Conservation (phyloP, 2,888 invertebrate genomes). For the Cantharis rustica region DNA sequence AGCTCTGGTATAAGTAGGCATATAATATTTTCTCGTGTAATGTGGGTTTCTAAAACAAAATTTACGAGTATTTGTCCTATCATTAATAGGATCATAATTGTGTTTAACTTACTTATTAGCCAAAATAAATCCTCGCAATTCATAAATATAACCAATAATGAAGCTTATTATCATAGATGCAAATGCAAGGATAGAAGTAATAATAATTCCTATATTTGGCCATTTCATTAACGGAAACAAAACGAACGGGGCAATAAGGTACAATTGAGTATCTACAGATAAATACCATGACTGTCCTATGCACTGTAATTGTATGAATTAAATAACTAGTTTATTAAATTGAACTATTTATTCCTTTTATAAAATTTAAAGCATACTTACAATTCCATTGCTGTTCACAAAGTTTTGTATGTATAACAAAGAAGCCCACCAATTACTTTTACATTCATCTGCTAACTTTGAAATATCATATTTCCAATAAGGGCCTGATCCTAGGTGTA, state of each 20-base stretch:
- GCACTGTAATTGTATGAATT: conserved; percentile 33
- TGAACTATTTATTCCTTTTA: too few species aligned
- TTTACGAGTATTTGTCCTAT: too few species aligned
- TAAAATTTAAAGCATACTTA: background rate
- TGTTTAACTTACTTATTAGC: background rate
- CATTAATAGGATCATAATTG: too few species aligned
- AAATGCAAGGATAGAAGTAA: background rate
- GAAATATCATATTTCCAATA: conserved; percentile 11
- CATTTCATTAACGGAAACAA: background rate
- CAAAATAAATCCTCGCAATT: background rate
- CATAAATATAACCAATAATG: background rate
- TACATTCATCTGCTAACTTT: conserved; percentile 27
- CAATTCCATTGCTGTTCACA: conserved; percentile 21
- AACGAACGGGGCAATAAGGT: background rate
- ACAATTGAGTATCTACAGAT: background rate
- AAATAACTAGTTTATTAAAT: background rate
- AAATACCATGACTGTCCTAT: background rate
- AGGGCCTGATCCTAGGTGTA: conserved; percentile 45
- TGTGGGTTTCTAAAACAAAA: background rate
- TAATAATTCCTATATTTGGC: background rate
- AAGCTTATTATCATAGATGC: background rate
- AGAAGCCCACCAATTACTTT: background rate
- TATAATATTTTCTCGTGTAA: conserved; percentile 37
- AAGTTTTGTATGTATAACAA: background rate
- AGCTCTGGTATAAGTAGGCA: conserved; percentile 43